Base-by-base conservation (phyloP, 1,140 invertebrate genomes). In the Heliconius eleuchia region DNA sequence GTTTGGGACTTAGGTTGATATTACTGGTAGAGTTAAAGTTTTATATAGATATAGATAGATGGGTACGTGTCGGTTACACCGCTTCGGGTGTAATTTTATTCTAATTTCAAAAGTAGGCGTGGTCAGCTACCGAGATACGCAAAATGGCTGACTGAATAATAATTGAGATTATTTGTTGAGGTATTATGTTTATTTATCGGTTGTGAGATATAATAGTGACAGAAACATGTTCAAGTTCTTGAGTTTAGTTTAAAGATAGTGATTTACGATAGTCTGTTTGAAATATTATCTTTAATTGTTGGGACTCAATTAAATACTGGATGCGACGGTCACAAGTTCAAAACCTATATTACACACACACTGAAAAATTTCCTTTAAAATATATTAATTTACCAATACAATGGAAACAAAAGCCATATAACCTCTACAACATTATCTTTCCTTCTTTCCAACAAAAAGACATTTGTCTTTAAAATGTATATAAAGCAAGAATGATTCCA, bases 91-190 rank as follows among this genome's bases (percentile, higher is more conserved):
- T 85, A 86, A 86, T 86, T 87, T 89, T 85, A 88, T 88, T 90
- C 86, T 87, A 87, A 89, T 87, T 86, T 86, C 83, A 82, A 83
- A 87, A 84, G 84, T 79, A 78, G 89, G 88, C 85, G 89, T 80
- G 81, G 80, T 80, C 80, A 71, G 87, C 89, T 87, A 87, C 89
- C 73, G 86, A 83, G 85, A 84, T 90, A 90, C 89, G 89, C 88
- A 87, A 80, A 80, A 87, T 84, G 85, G 84, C 84, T 74, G 86
- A 71, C 73, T 82, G 88, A 86, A 88, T 88, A 86, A 85, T 89
- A 86, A 89, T 88, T 82, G 76, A 78, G 83, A 85, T 87, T 85
- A 85, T 87, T 87, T 86, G 86, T 86, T 81, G 82, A 34, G 84
- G 87, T 87, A 81, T 76, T 57, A 75, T 76, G 19, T 72, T 50